These are phyloP conservation scores for Cephus runcator DNA, from an alignment of 2,888 invertebrate species.

Conservation along the genomic window DNA sequence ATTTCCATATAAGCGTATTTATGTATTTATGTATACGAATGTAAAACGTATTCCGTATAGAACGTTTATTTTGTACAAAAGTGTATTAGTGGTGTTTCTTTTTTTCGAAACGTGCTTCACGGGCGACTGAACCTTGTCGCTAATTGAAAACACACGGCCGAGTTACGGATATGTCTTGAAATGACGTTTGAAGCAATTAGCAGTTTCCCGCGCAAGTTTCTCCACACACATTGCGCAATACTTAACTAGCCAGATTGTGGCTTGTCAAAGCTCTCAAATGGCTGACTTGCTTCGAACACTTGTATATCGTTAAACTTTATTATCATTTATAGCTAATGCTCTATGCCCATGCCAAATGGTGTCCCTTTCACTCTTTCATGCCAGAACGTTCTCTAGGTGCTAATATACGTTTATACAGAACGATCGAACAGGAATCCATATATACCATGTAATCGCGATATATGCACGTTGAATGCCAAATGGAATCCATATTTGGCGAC, in stretches of 20 bases:
- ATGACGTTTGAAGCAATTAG: not conserved
- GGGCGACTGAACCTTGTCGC: not conserved
- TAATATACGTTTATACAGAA: not conserved
- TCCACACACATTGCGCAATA: not conserved
- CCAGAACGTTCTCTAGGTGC: not conserved
- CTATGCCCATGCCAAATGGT: not conserved
- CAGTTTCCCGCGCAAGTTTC: not conserved
- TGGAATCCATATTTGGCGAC: not conserved
- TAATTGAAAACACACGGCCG: not conserved
- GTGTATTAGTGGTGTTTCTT: not conserved
- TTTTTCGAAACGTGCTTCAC: not conserved
- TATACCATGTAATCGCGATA: not conserved
- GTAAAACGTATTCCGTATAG: not conserved
- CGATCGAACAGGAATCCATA: not conserved
- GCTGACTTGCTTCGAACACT: not conserved
- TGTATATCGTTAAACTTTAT: not conserved
- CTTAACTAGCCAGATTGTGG: not conserved
- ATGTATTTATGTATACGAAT: not conserved
- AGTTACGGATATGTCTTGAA: not conserved
- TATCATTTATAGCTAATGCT: not conserved
- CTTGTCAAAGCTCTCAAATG: not conserved
- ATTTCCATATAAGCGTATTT: not conserved
- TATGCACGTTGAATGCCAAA: not conserved
- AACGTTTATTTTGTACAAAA: not conserved
- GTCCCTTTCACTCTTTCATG: conserved; percentile 3